Base-by-base conservation (phyloP, 2,113 vertebrate species). In the Oceanodroma tethys region DNA sequence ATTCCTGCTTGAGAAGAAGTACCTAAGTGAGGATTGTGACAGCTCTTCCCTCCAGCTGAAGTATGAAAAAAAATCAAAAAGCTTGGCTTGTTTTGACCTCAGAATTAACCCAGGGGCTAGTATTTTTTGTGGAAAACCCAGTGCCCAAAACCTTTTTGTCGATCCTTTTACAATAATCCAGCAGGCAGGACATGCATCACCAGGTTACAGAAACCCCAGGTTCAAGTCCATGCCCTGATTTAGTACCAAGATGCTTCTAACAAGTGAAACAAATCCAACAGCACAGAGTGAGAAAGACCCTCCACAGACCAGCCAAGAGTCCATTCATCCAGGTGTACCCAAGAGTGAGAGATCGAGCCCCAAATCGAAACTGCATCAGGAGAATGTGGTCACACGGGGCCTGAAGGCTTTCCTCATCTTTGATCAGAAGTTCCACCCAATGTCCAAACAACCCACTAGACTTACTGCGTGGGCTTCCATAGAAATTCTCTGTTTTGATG, bases 371-470 rank as follows among this genome's bases (percentile, higher is more conserved):
- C 18, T 25, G 30, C 42, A 43, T 7, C 55, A 62, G 34, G 10
- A 87, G 9, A 73, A 70, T 1, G 13, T 18, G n/a, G n/a, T 47
- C 36, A 63, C 22, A 42, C 0, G 0, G 19, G 32, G 38, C 16
- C 48, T 40, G 30, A 82, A 82, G 25, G 11, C 6, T 80, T 72
- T 71, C 60, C 22, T 45, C 45, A 52, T 16, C 68, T 78, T 84
- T 43, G 20, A 63, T 59, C 34, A 73, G 26, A 92, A 74, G 40
- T 23, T 47, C n/a, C 36, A 78, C 36, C 8, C 52, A n/a, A 15
- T 2, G 6, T 34, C 12, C 2, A 2, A 90, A 50, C n/a, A 90
- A 34, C 6, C 3, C 0, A 0, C n/a, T 2, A 55, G 26, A 81
- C 16, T 22, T 6, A 34, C 1, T 13, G 20, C 19, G 9, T 22